A percentile compares a stretch with the other conserved stretches of the same genome.
Evolutionary conservation across 2,888 invertebrate genomes (phyloP).

Genomic region (Xestia ashworthii): DNA sequence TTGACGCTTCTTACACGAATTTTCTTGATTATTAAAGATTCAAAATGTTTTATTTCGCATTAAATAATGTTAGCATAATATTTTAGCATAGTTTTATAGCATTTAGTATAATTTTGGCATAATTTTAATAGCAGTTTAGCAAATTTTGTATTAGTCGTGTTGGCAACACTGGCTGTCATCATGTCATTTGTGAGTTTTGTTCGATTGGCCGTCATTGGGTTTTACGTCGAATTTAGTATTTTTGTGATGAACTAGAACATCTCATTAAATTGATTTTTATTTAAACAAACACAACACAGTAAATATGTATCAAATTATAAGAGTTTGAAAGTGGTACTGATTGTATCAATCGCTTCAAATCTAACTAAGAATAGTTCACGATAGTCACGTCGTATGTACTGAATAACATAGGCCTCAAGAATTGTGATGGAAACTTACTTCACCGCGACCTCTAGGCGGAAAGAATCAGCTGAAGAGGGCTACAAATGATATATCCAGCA

Average conservation of each 20-base stretch:
- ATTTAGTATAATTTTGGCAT: too few species aligned
- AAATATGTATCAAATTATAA: conserved; percentile 65
- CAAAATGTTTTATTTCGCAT: too few species aligned
- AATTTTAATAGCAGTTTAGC: too few species aligned
- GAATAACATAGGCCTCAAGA: conserved; percentile 79
- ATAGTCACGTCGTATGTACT: conserved; percentile 72
- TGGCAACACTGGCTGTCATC: too few species aligned
- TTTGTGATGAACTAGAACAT: conserved; percentile 80
- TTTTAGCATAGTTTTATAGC: too few species aligned
- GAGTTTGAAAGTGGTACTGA: conserved; percentile 44
- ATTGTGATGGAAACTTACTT: conserved; percentile 87
- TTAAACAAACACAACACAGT: conserved; percentile 55
- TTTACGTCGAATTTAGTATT: conserved; percentile 78
- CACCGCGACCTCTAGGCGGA: conserved; percentile 81
- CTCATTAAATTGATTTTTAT: conserved; percentile 69
- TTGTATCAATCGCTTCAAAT: conserved; percentile 68
- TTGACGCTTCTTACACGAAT: too few species aligned
- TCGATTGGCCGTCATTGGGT: conserved; percentile 79
- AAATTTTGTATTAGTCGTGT: too few species aligned
- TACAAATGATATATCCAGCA: conserved; percentile 83
- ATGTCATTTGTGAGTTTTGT: conserved; percentile 70
- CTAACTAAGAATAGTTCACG: conserved; percentile 70
- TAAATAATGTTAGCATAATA: too few species aligned
- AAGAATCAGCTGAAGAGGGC: conserved; percentile 84
- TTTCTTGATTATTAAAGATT: too few species aligned